phyloP scores from a whole-genome alignment of 2,888 invertebrate genomes.

The Cryptocephalus primarius region DNA sequence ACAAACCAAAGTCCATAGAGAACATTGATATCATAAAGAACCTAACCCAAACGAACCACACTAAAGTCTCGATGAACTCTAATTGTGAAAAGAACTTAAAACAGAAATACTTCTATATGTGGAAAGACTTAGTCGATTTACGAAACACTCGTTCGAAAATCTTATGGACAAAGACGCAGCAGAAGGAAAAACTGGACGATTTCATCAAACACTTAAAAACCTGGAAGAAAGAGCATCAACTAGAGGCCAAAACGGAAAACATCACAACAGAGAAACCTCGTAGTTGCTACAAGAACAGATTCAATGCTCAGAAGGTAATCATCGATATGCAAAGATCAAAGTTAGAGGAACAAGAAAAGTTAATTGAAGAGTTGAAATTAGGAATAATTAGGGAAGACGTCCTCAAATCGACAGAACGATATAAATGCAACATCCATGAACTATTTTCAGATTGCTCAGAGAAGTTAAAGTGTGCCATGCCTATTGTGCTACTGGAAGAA shows the following conservation, averaged over 20 bases:
- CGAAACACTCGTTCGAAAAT: conserved; percentile 12
- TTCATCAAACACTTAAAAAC: conserved; percentile 23
- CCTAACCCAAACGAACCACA: not conserved
- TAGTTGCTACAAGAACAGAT: conserved; percentile 33
- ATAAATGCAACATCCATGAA: conserved; percentile 45
- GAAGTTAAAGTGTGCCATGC: conserved; percentile 38
- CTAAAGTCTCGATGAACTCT: not conserved
- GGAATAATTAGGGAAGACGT: conserved; percentile 57
- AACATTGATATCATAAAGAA: not conserved
- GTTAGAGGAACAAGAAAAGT: conserved; percentile 56
- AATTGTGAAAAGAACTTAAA: not conserved
- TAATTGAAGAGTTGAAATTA: conserved; percentile 63
- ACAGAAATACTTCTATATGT: conserved; percentile 18
- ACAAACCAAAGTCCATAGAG: not conserved
- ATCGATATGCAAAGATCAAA: conserved; percentile 62
- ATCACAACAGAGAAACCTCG: not conserved
- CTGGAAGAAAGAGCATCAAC: conserved; percentile 8
- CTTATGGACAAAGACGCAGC: conserved; percentile 8
- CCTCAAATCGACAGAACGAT: conserved; percentile 45
- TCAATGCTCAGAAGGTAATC: conserved; percentile 59
- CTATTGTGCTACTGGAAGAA: conserved; percentile 38
- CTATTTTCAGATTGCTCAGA: conserved; percentile 33
- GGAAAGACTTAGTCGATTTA: conserved; percentile 13
- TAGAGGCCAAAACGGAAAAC: not conserved
- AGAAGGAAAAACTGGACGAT: conserved; percentile 22